These are phyloP conservation scores for Pelobates cultripes DNA, from an alignment of 2,797 vertebrate species.

Conservation along the genomic window DNA sequence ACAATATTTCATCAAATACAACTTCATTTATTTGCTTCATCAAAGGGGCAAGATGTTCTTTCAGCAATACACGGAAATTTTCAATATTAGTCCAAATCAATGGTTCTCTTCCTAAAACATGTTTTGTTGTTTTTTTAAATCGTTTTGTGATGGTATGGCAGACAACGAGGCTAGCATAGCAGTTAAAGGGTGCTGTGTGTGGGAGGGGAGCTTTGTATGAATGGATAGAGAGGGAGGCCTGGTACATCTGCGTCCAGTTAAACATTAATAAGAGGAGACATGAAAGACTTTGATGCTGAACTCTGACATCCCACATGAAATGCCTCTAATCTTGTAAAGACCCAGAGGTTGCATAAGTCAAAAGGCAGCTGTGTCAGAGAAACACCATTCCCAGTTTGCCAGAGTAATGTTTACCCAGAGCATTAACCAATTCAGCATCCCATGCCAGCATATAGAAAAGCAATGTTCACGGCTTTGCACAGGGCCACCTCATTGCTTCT, in stretches of 20 bases:
- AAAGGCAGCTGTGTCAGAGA: constrained; percentile 70
- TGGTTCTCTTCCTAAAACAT: not conserved
- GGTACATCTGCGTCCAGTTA: constrained; percentile 72
- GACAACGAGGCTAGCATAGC: constrained; percentile 26
- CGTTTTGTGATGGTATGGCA: not conserved
- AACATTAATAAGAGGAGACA: constrained; percentile 69
- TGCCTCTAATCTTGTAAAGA: constrained; percentile 73
- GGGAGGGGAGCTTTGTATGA: constrained; percentile 21
- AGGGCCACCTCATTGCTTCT: too few species aligned
- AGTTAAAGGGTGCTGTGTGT: not conserved
- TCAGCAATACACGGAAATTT: too few species aligned
- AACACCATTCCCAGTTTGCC: constrained; percentile 54
- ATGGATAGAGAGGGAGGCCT: constrained; percentile 23
- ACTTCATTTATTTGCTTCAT: too few species aligned
- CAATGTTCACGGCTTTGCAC: not conserved
- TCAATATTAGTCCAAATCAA: not conserved
- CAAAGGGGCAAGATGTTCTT: too few species aligned
- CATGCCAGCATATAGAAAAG: constrained; percentile 7
- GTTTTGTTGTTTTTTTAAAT: not conserved
- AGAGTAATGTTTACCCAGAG: constrained; percentile 50
- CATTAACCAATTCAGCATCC: constrained; percentile 62
- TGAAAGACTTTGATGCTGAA: constrained; percentile 68
- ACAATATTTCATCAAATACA: too few species aligned
- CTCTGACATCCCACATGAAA: constrained; percentile 62
- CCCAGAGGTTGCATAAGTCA: constrained; percentile 66